A percentile compares a stretch with the other conserved stretches of the same genome.
These are phyloP conservation scores for Pagrus major DNA, from an alignment of 2,113 vertebrate species.

Conservation along the genomic window DNA sequence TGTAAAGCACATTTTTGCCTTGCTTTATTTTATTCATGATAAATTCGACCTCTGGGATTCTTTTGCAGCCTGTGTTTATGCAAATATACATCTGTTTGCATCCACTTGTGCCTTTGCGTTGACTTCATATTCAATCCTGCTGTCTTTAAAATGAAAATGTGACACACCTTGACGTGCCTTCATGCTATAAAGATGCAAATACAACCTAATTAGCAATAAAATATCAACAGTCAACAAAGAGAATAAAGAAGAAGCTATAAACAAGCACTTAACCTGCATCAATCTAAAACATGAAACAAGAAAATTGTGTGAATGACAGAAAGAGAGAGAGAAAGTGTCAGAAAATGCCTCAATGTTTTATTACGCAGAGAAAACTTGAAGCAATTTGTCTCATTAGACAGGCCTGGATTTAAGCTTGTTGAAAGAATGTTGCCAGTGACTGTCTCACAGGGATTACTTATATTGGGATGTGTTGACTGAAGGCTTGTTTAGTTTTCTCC, in stretches of 20 bases:
- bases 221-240: conserved; percentile 7
- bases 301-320: conserved; percentile 1
- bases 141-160: background rate
- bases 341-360: conserved; percentile 32
- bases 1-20: too few relatives aligned
- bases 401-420: conserved; percentile 51
- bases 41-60: background rate
- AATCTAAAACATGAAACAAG: conserved; percentile 6
- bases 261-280: conserved; percentile 2
- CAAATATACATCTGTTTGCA: background rate
- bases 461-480: conserved; percentile 48
- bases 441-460: conserved; percentile 56
- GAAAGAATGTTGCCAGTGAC: conserved; percentile 38
- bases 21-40: background rate
- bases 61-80: background rate
- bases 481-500: conserved; percentile 50
- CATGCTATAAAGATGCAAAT: conserved; percentile 22
- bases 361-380: conserved; percentile 23
- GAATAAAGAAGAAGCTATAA: background rate
- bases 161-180: background rate
- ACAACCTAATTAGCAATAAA: background rate
- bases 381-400: conserved; percentile 60
- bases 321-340: conserved; percentile 11
- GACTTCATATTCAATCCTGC: background rate
- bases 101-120: background rate